These are phyloP conservation scores for Pyrrhosoma nymphula DNA, from an alignment of 2,888 invertebrate species.

Conservation along the genomic window DNA sequence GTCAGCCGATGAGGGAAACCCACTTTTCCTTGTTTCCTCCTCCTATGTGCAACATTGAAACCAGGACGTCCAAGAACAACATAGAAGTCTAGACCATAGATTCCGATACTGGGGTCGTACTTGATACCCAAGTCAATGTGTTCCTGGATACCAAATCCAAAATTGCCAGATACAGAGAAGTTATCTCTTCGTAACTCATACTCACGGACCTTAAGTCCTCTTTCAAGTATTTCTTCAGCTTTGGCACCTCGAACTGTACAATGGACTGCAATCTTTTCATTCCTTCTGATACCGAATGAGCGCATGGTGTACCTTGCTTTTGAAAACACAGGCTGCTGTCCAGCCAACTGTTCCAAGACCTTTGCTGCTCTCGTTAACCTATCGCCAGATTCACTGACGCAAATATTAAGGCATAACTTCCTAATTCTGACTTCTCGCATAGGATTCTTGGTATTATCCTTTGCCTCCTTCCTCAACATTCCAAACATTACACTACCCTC, in stretches of 20 bases:
- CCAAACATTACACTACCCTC: too few relatives aligned
- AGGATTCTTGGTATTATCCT: constrained; percentile 94
- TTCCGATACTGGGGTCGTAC: constrained; percentile 98
- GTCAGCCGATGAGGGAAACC: constrained; percentile 95
- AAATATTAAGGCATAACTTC: constrained; percentile 99
- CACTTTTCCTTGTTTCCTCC: constrained; percentile 95
- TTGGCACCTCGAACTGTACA: constrained; percentile 99
- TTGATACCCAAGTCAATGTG: constrained; percentile 99
- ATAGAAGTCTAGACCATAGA: constrained; percentile 99
- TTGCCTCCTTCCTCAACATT: constrained; percentile 81
- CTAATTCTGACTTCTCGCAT: constrained; percentile 99
- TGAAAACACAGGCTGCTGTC: constrained; percentile 99
- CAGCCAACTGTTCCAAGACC: constrained; percentile 99
- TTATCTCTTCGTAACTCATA: constrained; percentile 99
- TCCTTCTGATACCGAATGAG: constrained; percentile 99
- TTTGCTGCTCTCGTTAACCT: constrained; percentile 96
- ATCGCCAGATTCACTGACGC: constrained; percentile 99
- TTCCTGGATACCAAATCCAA: constrained; percentile 99
- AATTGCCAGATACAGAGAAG: constrained; percentile 98
- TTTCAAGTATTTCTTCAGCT: constrained; percentile 99
- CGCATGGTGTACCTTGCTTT: constrained; percentile 99
- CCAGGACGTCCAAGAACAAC: constrained; percentile 99
- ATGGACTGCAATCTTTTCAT: constrained; percentile 99
- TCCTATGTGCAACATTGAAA: constrained; percentile 97
- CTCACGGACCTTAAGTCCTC: constrained; percentile 98